A percentile compares a stretch with the other conserved stretches of the same genome.
Evolutionary conservation across 2,888 invertebrate genomes (phyloP).

Genomic region (Melinopterus prodromus): DNA sequence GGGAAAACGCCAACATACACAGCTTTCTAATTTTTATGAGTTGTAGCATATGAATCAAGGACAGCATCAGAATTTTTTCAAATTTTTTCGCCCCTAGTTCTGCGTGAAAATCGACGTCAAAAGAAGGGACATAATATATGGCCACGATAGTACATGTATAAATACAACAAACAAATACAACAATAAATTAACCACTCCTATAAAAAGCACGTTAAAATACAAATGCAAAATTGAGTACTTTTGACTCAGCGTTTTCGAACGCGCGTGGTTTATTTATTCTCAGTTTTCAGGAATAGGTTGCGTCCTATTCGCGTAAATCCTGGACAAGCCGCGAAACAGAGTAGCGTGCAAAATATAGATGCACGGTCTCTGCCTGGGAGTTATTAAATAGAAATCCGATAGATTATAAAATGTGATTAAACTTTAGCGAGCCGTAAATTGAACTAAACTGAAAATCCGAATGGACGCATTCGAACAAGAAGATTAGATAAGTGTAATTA

Average conservation of each 20-base stretch:
- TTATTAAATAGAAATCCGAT: slow-evolving; percentile 47
- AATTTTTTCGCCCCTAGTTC: too few species aligned
- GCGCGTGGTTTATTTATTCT: not conserved
- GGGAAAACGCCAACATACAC: too few species aligned
- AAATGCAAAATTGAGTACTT: not conserved
- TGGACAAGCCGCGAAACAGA: not conserved
- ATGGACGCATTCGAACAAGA: slow-evolving; percentile 57
- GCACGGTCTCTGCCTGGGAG: not conserved
- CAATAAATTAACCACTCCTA: too few species aligned
- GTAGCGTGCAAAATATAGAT: not conserved
- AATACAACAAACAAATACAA: too few species aligned
- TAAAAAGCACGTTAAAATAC: not conserved
- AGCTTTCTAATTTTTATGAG: too few species aligned
- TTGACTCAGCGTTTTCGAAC: not conserved
- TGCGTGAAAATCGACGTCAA: too few species aligned
- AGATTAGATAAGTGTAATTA: slow-evolving; percentile 60
- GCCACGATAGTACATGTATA: too few species aligned
- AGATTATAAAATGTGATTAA: slow-evolving; percentile 53
- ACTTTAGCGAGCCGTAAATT: slow-evolving; percentile 52
- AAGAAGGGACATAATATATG: too few species aligned
- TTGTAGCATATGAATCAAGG: too few species aligned
- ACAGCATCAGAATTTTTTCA: too few species aligned
- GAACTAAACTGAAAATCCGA: slow-evolving; percentile 54
- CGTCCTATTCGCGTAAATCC: not conserved
- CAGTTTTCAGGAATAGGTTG: not conserved